Evolutionary conservation across 2,888 invertebrate species (phyloP).

Genomic region (Poecilobothrus nobilitatus): DNA sequence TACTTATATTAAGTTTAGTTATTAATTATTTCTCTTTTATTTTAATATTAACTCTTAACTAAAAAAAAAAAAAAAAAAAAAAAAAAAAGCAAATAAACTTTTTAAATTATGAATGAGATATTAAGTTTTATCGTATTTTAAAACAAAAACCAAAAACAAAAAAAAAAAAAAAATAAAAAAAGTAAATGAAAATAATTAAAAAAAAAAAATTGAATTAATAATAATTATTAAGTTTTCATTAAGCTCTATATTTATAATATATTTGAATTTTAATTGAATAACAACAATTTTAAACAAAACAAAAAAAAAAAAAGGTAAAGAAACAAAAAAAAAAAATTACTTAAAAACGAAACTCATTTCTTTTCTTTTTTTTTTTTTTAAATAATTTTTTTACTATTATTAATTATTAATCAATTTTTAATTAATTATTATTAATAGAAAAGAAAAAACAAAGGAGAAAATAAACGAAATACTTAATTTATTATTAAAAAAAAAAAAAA

Average conservation of each 20-base stretch:
- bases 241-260: slow-evolving; percentile 5
- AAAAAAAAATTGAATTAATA: neutral
- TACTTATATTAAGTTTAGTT: no score
- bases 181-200: neutral
- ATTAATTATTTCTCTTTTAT: neutral
- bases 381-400: neutral
- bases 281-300: neutral
- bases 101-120: neutral
- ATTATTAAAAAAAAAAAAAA: neutral
- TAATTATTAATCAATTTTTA: neutral
- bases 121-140: slow-evolving; percentile 3
- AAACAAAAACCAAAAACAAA: neutral
- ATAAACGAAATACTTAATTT: neutral
- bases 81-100: neutral
- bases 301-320: neutral
- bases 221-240: neutral
- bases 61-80: neutral
- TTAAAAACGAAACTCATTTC: no score
- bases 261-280: slow-evolving; percentile 1
- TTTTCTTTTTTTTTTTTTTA: neutral
- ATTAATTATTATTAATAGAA: neutral
- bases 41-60: neutral
- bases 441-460: neutral
- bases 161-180: neutral
- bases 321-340: no score